phyloP scores from a whole-genome alignment of 2,888 invertebrate species.

The Pristionchus exspectatus region DNA sequence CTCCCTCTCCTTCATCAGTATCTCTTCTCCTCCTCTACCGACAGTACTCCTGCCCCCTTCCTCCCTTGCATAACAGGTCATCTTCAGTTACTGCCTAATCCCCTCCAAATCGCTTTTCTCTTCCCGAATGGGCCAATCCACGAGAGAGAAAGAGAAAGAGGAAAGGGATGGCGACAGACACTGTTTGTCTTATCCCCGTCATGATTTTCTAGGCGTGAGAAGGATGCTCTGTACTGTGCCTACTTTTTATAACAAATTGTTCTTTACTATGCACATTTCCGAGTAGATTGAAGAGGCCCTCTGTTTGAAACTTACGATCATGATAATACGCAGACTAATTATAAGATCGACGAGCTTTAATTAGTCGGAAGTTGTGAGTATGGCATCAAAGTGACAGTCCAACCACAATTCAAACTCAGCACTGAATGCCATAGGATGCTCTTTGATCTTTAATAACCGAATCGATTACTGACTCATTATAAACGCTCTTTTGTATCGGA shows the following conservation, averaged over 20 bases:
- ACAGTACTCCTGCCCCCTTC: background rate
- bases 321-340: background rate
- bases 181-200: background rate
- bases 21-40: background rate
- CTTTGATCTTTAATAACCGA: background rate
- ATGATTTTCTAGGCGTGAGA: background rate
- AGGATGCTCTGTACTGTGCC: background rate
- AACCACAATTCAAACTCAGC: background rate
- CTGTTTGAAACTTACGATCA: no score
- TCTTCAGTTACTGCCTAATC: conserved; percentile 43
- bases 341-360: background rate
- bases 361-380: background rate
- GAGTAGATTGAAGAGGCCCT: no score
- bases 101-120: conserved; percentile 36
- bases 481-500: background rate
- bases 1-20: background rate
- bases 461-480: background rate
- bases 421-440: conserved; percentile 8
- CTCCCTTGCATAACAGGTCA: conserved; percentile 38
- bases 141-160: background rate
- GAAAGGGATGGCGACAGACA: conserved; percentile 28
- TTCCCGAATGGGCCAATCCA: background rate
- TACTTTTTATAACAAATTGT: background rate
- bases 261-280: background rate
- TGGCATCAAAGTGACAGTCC: conserved; percentile 2